phyloP scores from a whole-genome alignment of 2,888 invertebrate genomes.

The Caenorhabditis sp. region DNA sequence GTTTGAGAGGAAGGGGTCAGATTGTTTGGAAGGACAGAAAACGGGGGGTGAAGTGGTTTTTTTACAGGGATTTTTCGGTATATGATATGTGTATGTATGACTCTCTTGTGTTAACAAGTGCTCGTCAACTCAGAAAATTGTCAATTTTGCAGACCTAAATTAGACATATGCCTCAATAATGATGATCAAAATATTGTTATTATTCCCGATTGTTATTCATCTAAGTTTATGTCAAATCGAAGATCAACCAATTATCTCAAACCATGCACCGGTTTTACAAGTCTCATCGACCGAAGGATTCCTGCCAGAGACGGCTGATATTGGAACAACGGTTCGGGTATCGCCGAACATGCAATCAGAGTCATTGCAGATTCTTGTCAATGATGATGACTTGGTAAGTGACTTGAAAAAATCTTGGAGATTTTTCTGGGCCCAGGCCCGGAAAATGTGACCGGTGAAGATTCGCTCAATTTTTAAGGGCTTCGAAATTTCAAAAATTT shows the following conservation, averaged over 20 bases:
- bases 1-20: background rate
- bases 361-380: constrained; percentile 68
- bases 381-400: constrained; percentile 68
- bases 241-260: constrained; percentile 29
- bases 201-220: background rate
- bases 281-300: constrained; percentile 67
- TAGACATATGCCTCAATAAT: background rate
- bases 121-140: background rate
- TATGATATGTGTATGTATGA: background rate
- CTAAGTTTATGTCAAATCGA: background rate
- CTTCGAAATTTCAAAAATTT: no score
- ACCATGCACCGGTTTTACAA: constrained; percentile 53
- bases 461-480: no score
- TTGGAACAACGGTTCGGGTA: constrained; percentile 68
- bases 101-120: background rate
- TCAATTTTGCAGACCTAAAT: background rate
- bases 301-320: constrained; percentile 63
- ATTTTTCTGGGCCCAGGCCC: background rate
- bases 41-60: background rate
- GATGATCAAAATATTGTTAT: background rate
- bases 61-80: background rate
- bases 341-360: constrained; percentile 59
- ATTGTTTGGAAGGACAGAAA: background rate
- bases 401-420: background rate
- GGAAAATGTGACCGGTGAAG: background rate